A percentile compares a stretch with the other conserved stretches of the same genome.
phyloP scores from a whole-genome alignment of 2,113 vertebrate species.

The Rhinoderma darwinii region DNA sequence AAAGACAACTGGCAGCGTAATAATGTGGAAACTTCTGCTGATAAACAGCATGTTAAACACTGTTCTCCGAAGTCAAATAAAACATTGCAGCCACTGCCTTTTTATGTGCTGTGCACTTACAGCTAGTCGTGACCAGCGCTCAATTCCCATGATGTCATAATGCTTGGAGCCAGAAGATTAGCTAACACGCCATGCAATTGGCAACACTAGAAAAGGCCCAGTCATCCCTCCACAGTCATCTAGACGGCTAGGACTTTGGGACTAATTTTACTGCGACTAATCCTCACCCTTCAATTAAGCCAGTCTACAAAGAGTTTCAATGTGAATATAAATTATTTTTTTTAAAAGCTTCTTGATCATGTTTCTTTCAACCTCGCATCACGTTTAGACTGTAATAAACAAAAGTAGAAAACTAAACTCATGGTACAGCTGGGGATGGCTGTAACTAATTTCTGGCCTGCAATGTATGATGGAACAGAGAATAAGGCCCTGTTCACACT shows the following conservation, averaged over 20 bases:
- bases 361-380: slow-evolving; percentile 44
- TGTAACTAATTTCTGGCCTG: slow-evolving; percentile 35
- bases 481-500: no score
- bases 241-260: slow-evolving; percentile 56
- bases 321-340: slow-evolving; percentile 57
- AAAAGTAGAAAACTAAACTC: slow-evolving; percentile 49
- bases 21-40: background rate
- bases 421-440: slow-evolving; percentile 27
- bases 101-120: slow-evolving; percentile 50
- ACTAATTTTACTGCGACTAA: slow-evolving; percentile 60
- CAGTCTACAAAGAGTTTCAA: slow-evolving; percentile 56
- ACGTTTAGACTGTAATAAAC: slow-evolving; percentile 51
- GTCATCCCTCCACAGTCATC: slow-evolving; percentile 57
- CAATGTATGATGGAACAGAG: background rate
- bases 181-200: slow-evolving; percentile 59
- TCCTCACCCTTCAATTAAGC: slow-evolving; percentile 59
- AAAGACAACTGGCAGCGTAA: background rate
- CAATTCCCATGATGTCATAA: slow-evolving; percentile 60
- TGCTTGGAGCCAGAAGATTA: slow-evolving; percentile 59
- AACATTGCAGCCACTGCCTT: slow-evolving; percentile 9
- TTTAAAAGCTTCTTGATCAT: slow-evolving; percentile 56
- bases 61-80: slow-evolving; percentile 3
- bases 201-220: slow-evolving; percentile 59
- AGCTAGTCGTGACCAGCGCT: slow-evolving; percentile 49
- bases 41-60: background rate